A percentile compares a stretch with the other conserved stretches of the same genome.
Conservation (phyloP, 2,888 invertebrate species). For the Drosophila atroscutellata region DNA sequence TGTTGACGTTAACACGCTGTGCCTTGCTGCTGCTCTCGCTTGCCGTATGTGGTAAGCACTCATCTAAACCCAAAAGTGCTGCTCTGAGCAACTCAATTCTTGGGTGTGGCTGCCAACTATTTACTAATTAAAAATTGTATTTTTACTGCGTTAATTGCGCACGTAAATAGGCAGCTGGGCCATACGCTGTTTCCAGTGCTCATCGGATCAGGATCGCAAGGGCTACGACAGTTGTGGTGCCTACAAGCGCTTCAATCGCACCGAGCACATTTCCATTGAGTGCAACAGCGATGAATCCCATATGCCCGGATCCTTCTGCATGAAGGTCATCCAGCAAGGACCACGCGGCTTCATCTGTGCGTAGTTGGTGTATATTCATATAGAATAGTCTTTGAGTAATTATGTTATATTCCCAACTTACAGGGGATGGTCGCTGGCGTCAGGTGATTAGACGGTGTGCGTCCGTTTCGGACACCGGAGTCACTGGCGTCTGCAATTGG, state of each 20-base stretch:
- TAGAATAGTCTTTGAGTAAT: background rate
- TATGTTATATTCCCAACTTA: background rate
- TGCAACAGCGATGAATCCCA: slow-evolving; percentile 97
- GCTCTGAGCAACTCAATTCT: slow-evolving; percentile 10
- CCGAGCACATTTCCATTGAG: slow-evolving; percentile 95
- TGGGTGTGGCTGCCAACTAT: slow-evolving; percentile 65
- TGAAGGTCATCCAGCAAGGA: slow-evolving; percentile 97
- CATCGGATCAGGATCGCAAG: slow-evolving; percentile 92
- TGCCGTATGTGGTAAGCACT: slow-evolving; percentile 55
- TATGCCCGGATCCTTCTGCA: slow-evolving; percentile 97
- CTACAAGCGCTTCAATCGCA: slow-evolving; percentile 92
- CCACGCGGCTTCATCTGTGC: slow-evolving; percentile 97
- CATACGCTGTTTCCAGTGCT: slow-evolving; percentile 97
- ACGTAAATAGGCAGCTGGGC: slow-evolving; percentile 84
- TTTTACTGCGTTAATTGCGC: slow-evolving; percentile 7
- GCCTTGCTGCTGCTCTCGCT: slow-evolving; percentile 54
- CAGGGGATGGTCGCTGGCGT: slow-evolving; percentile 97
- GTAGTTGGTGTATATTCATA: slow-evolving; percentile 82
- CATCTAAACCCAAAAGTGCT: background rate
- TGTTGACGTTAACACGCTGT: slow-evolving; percentile 50
- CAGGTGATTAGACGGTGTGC: slow-evolving; percentile 96
- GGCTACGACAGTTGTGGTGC: slow-evolving; percentile 94
- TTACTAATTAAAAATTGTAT: slow-evolving; percentile 33
- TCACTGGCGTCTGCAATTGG: slow-evolving; percentile 98
- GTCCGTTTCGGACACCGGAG: slow-evolving; percentile 95